These are phyloP conservation scores for Lithophane leautieri DNA, from an alignment of 2,888 invertebrate species.

Conservation along the genomic window DNA sequence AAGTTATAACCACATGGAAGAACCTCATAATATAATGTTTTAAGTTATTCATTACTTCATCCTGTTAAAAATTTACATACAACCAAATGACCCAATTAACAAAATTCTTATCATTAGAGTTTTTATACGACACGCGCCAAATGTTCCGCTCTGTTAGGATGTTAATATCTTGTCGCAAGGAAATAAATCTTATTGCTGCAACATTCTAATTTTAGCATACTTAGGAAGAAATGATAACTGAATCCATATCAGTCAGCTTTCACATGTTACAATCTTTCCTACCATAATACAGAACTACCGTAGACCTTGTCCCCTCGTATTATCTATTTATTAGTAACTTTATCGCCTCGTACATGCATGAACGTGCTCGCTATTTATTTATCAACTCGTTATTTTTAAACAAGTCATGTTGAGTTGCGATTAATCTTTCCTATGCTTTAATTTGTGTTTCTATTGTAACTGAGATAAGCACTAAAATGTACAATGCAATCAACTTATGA, in stretches of 20 bases:
- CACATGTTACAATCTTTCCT: constrained; percentile 22
- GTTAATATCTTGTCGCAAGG: neutral
- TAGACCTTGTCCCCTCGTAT: constrained; percentile 29
- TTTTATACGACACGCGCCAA: constrained; percentile 11
- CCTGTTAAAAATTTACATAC: constrained; percentile 13
- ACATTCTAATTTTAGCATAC: constrained; percentile 1
- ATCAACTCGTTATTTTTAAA: constrained; percentile 15
- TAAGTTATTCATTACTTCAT: constrained; percentile 19
- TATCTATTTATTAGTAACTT: constrained; percentile 42
- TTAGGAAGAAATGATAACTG: constrained; percentile 11
- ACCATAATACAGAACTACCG: constrained; percentile 27
- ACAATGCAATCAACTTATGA: constrained; percentile 12
- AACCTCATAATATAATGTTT: neutral
- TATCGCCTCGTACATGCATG: constrained; percentile 38
- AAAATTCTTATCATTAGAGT: constrained; percentile 42
- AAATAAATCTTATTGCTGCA: neutral
- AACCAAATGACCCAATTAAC: constrained; percentile 37
- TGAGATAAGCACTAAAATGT: constrained; percentile 8
- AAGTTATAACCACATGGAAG: neutral
- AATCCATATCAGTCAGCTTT: constrained; percentile 19
- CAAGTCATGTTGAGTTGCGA: constrained; percentile 19
- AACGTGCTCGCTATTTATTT: constrained; percentile 30
- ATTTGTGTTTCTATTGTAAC: constrained; percentile 9
- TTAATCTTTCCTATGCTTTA: constrained; percentile 13
- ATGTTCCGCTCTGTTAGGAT: neutral